phyloP scores from a whole-genome alignment of 1,140 invertebrate genomes.

The Pseudomyrmex pallidus region DNA sequence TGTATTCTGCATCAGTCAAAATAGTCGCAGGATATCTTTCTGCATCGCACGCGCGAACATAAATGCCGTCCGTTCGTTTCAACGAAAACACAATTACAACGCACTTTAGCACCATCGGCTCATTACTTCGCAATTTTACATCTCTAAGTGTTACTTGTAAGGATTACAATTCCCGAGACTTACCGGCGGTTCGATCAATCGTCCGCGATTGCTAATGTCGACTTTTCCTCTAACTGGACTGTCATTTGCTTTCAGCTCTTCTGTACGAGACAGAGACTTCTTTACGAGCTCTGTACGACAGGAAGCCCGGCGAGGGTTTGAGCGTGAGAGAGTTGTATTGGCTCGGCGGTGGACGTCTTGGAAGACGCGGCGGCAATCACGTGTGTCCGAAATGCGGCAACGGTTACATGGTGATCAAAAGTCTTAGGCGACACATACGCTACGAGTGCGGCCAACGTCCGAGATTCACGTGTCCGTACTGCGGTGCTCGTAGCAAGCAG shows the following conservation, averaged over 20 bases:
- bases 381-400: slow-evolving; percentile 86
- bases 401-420: slow-evolving; percentile 86
- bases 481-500: slow-evolving; percentile 86
- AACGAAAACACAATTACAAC: background rate
- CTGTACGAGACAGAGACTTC: slow-evolving; percentile 45
- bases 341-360: background rate
- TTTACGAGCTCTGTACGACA: too few species aligned
- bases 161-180: background rate
- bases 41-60: too few species aligned
- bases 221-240: slow-evolving; percentile 14
- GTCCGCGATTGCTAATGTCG: background rate
- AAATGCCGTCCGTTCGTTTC: too few species aligned
- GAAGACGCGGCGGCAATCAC: slow-evolving; percentile 56
- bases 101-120: background rate
- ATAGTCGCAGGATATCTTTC: too few species aligned
- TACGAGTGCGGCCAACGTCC: slow-evolving; percentile 89
- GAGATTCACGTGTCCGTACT: slow-evolving; percentile 86
- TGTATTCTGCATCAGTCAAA: too few species aligned
- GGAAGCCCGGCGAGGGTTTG: too few species aligned
- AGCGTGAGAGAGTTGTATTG: background rate
- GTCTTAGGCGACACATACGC: slow-evolving; percentile 88
- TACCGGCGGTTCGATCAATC: background rate
- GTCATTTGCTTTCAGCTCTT: slow-evolving; percentile 72
- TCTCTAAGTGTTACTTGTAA: background rate
- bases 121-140: too few species aligned